A percentile compares a stretch with the other conserved stretches of the same genome.
phyloP scores from a whole-genome alignment of 2,888 invertebrate genomes.

The Lomographa bimaculata region DNA sequence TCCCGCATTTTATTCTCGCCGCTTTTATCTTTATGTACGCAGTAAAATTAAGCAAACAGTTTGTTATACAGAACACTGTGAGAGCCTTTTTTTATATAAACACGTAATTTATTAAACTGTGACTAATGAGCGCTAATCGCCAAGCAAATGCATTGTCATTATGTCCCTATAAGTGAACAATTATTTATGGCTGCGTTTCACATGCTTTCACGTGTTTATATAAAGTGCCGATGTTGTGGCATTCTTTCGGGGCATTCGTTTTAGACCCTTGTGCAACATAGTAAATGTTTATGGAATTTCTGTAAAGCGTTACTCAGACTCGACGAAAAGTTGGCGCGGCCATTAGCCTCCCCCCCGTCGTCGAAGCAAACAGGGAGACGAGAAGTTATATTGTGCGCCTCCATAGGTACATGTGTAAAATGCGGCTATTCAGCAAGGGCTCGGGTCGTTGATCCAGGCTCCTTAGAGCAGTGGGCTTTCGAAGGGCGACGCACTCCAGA shows the following conservation, averaged over 20 bases:
- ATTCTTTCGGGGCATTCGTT: conserved; percentile 19
- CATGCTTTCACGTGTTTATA: conserved; percentile 3
- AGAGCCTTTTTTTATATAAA: conserved; percentile 4
- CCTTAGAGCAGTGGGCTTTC: conserved; percentile 54
- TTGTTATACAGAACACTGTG: conserved; percentile 11
- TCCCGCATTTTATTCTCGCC: conserved; percentile 12
- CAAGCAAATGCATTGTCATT: conserved; percentile 12
- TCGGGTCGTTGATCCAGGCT: conserved; percentile 73
- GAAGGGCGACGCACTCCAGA: conserved; percentile 66
- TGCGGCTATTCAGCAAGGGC: conserved; percentile 66
- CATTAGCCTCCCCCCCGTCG: conserved; percentile 39
- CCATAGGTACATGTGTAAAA: conserved; percentile 39
- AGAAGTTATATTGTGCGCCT: conserved; percentile 37
- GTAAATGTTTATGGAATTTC: conserved; percentile 37
- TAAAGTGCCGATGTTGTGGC: conserved; percentile 1
- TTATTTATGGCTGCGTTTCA: conserved; percentile 10
- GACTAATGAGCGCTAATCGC: conserved; percentile 4
- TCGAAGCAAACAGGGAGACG: conserved; percentile 38
- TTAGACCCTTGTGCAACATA: conserved; percentile 12
- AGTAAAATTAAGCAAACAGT: conserved; percentile 19
- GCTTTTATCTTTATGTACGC: conserved; percentile 20
- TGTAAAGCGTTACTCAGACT: conserved; percentile 40
- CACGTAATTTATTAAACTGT: conserved; percentile 9
- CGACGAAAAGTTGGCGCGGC: conserved; percentile 41
- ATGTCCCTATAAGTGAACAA: conserved; percentile 2